These are phyloP conservation scores for Danio choprae DNA, from an alignment of 2,797 vertebrate species.

Conservation along the genomic window DNA sequence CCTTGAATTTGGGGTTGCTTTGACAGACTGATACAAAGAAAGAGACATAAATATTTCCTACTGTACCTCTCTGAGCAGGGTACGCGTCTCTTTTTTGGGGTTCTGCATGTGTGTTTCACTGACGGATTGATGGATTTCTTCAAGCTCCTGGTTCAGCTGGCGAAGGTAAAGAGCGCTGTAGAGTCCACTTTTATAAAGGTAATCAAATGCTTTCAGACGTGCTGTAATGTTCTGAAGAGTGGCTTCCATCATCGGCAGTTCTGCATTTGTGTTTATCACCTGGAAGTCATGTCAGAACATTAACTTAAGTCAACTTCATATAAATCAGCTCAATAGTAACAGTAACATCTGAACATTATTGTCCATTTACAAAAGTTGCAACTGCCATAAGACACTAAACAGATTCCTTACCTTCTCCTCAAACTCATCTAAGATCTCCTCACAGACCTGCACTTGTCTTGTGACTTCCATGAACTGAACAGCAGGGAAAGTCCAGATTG, in stretches of 20 bases:
- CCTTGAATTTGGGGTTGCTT: too few relatives aligned
- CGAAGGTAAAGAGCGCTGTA: constrained; percentile 68
- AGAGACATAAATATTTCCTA: too few relatives aligned
- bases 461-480: constrained; percentile 22
- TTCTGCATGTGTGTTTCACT: constrained; percentile 55
- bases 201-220: constrained; percentile 67
- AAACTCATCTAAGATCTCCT: constrained; percentile 23
- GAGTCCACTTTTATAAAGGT: constrained; percentile 68
- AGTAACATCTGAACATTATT: neutral
- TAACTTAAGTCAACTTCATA: neutral
- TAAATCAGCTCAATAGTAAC: too few relatives aligned
- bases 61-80: constrained; percentile 71
- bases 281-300: constrained; percentile 37
- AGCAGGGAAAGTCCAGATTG: constrained; percentile 46
- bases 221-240: constrained; percentile 63
- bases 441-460: constrained; percentile 36
- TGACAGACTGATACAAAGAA: too few relatives aligned
- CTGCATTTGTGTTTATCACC: constrained; percentile 59
- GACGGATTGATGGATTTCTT: constrained; percentile 63
- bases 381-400: neutral
- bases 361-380: neutral
- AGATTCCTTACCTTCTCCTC: constrained; percentile 29
- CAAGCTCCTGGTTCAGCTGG: constrained; percentile 66
- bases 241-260: constrained; percentile 64
- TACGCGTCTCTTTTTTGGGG: constrained; percentile 57